phyloP scores from a whole-genome alignment of 2,888 invertebrate genomes.

The Phragmatobia fuliginosa region DNA sequence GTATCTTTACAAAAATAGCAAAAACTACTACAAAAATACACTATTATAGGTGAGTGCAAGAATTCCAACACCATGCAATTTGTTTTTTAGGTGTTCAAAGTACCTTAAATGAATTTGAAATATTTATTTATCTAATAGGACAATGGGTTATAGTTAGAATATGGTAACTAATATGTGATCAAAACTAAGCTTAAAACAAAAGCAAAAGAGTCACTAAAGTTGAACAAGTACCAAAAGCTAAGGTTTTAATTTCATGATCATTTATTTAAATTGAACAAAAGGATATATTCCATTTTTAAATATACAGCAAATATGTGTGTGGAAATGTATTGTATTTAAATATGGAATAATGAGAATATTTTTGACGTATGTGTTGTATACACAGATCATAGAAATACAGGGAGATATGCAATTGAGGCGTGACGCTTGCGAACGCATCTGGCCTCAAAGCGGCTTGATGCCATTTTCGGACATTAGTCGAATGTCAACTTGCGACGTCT shows the following conservation, averaged over 20 bases:
- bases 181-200: background rate
- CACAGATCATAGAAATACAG: no score
- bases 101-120: no score
- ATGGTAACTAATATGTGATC: background rate
- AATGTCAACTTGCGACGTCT: no score
- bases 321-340: no score
- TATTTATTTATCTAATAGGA: background rate
- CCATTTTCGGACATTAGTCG: no score
- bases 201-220: background rate
- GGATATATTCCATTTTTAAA: background rate
- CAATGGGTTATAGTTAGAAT: background rate
- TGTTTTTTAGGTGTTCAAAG: background rate
- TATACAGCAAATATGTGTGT: background rate
- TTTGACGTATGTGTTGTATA: no score
- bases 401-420: no score
- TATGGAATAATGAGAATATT: no score
- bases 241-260: background rate
- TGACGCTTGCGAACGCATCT: no score
- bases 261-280: background rate
- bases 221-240: background rate
- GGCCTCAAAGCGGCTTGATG: no score
- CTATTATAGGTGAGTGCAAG: background rate
- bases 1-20: background rate
- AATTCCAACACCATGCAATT: background rate
- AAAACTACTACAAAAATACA: background rate